These are phyloP conservation scores for Patella ulyssiponensis DNA, from an alignment of 2,888 invertebrate species.

Conservation along the genomic window DNA sequence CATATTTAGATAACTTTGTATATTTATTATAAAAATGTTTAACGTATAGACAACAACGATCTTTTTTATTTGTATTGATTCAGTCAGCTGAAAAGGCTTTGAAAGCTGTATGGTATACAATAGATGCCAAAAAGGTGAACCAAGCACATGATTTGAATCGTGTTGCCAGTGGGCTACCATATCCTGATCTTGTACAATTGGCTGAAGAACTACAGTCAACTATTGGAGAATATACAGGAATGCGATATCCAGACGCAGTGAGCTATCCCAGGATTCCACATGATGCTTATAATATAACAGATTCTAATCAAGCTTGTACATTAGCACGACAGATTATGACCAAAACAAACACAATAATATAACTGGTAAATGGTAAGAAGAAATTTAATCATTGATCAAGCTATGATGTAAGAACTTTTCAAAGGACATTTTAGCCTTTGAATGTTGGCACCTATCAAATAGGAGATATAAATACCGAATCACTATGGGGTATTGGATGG, in stretches of 20 bases:
- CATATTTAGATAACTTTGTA: no score
- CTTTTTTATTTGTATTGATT: neutral
- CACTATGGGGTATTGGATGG: no score
- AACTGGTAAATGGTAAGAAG: no score
- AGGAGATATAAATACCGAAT: no score
- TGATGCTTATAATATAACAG: conserved; percentile 4
- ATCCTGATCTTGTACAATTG: neutral
- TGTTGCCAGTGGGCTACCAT: neutral
- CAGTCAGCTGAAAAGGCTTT: conserved; percentile 23
- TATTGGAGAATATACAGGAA: conserved; percentile 13
- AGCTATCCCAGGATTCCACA: conserved; percentile 20
- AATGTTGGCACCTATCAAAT: no score
- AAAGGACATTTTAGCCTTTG: no score
- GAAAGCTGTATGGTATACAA: conserved; percentile 16
- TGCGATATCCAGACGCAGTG: conserved; percentile 20
- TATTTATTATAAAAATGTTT: no score
- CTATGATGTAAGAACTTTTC: no score
- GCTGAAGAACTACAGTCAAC: neutral
- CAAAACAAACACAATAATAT: no score
- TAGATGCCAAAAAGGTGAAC: neutral
- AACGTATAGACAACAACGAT: no score
- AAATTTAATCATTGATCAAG: no score
- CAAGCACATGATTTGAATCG: neutral
- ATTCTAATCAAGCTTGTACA: neutral
- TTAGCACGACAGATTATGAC: neutral